Evolutionary conservation across 2,113 vertebrate genomes (phyloP), one percentile per base, ranked within the genome.

Genomic region (Rhabdomys dilectus): DNA sequence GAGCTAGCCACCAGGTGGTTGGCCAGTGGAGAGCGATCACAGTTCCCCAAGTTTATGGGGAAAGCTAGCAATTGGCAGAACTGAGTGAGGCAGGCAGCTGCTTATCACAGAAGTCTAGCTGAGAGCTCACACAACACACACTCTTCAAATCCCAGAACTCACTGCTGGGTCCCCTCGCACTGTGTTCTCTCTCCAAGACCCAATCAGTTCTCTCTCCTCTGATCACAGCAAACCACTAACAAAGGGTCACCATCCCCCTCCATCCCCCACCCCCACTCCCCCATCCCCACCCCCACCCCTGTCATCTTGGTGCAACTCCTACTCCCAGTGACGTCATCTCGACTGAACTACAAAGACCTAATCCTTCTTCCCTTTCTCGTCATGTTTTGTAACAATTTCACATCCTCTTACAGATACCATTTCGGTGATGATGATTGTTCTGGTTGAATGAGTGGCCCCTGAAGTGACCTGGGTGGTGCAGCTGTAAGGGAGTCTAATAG

Each of bases 111-210:
- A 62, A 62, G 60, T 24, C 60, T 62, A 62, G 60, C 60, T 62
- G 60, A 62, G 60, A 26, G 22, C 51, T 51, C 62, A 29, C 26
- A 4, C 62, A 64, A 64, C 64, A 68, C 31, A 78, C 48, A 88
- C 93, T 26, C 76, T 97, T 93, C 88, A 88, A 15, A 91, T n/a
- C 68, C 76, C 72, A 68, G 42, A 95, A 88, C 45, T 89, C 26
- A 0, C 21, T 48, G 70, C 45, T 73, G 77, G 48, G 70, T 97
- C 66, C 86, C 56, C 17, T 39, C 62, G 3, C n/a, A 45, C 31
- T 70, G 51, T 60, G 26, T 78, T 81, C 89, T 95, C 58, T 91
- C 16, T 88, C 3, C 0, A 24, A 73, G 91, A 89, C 45, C 86
- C 94, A 62, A 66, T 68, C 68, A 56, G 66, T 51, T 66, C 42